phyloP scores from a whole-genome alignment of 2,113 vertebrate species.

The Polypterus senegalus region DNA sequence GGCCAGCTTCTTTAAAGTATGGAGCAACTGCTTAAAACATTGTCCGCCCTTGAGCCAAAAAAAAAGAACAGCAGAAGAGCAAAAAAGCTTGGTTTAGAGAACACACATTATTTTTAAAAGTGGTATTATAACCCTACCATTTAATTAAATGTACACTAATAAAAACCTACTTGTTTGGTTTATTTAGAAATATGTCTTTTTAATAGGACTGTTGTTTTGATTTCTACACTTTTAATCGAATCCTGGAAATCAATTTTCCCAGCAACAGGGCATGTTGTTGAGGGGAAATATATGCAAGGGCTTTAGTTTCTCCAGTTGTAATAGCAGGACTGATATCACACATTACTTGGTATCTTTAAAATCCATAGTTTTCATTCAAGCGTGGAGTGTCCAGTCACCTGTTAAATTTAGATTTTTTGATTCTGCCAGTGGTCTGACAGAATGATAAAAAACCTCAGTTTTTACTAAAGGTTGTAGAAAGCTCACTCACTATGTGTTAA shows the following conservation, averaged over 20 bases:
- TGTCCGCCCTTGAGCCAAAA: too few relatives aligned
- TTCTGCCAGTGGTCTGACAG: slow-evolving; percentile 51
- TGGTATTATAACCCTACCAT: too few relatives aligned
- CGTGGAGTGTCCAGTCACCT: slow-evolving; percentile 35
- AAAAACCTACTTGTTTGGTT: too few relatives aligned
- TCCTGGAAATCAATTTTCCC: not conserved
- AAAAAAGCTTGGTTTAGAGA: too few relatives aligned
- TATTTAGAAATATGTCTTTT: too few relatives aligned
- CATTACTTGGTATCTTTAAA: slow-evolving; percentile 30
- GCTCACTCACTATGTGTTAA: slow-evolving; percentile 39
- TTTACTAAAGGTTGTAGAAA: slow-evolving; percentile 35
- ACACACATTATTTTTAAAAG: too few relatives aligned
- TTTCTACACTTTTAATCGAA: slow-evolving; percentile 12
- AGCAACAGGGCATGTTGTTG: not conserved
- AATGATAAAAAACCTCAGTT: slow-evolving; percentile 47
- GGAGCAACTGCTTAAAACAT: too few relatives aligned
- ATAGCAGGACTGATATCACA: not conserved
- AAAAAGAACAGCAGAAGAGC: too few relatives aligned
- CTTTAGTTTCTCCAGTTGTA: slow-evolving; percentile 19
- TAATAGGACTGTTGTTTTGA: too few relatives aligned
- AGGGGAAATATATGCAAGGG: slow-evolving; percentile 12
- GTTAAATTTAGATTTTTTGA: slow-evolving; percentile 63
- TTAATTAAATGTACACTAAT: too few relatives aligned
- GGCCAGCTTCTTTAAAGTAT: too few relatives aligned
- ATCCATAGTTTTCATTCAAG: slow-evolving; percentile 41